phyloP scores from a whole-genome alignment of 2,797 vertebrate genomes.

The Triplophysa bombifrons region DNA sequence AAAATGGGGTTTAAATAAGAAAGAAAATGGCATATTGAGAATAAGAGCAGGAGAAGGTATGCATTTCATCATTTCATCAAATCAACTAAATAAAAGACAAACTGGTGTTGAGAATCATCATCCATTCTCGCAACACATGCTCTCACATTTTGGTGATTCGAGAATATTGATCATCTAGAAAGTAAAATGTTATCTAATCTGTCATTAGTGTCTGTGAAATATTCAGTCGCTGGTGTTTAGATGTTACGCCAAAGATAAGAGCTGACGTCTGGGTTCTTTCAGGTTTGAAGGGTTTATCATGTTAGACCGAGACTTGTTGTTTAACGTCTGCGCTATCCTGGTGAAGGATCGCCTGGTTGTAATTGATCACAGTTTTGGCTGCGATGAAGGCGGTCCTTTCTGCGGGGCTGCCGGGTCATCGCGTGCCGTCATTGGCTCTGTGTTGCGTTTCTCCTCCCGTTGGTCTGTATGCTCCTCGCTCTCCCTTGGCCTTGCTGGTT shows the following conservation, averaged over 20 bases:
- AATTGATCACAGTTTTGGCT: conserved; percentile 51
- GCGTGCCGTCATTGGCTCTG: conserved; percentile 31
- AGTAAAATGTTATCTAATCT: conserved; percentile 39
- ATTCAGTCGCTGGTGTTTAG: conserved; percentile 19
- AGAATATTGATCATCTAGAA: conserved; percentile 40
- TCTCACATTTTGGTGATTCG: conserved; percentile 43
- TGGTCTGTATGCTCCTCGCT: conserved; percentile 38
- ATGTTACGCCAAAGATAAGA: conserved; percentile 22
- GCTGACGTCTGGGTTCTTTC: conserved; percentile 30
- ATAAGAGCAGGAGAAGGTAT: conserved; percentile 33
- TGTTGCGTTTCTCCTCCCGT: conserved; percentile 36
- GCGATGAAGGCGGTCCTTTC: conserved; percentile 37
- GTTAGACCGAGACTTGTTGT: conserved; percentile 28
- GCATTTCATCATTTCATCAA: conserved; percentile 29
- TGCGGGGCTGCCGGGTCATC: conserved; percentile 30
- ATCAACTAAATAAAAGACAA: conserved; percentile 35
- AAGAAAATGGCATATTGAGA: conserved; percentile 42
- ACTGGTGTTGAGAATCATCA: conserved; percentile 51
- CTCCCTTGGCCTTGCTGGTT: conserved; percentile 34
- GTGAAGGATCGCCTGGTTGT: conserved; percentile 21
- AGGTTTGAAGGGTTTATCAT: conserved; percentile 37
- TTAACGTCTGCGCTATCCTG: conserved; percentile 38
- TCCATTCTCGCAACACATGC: conserved; percentile 48
- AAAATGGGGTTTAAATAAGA: conserved; percentile 45
- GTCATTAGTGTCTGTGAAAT: conserved; percentile 41